Conservation (phyloP, 2,888 invertebrate species). For the Eupithecia tripunctaria region DNA sequence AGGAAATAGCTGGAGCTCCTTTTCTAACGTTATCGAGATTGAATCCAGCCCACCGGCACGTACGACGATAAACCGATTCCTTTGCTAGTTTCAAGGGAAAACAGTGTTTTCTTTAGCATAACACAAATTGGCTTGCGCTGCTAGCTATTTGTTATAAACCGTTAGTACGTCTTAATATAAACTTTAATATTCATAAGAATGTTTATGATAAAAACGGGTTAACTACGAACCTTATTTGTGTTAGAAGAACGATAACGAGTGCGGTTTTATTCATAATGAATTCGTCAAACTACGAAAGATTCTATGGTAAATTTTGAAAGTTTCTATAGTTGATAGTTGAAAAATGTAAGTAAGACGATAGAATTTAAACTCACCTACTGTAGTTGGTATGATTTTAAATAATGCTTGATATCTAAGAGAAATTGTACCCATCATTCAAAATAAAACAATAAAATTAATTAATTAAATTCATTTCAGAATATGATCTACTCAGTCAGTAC, state of each 20-base stretch:
- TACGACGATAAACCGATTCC: constrained; percentile 20
- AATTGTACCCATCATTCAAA: neutral
- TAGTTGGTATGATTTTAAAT: neutral
- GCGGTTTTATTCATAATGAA: no score
- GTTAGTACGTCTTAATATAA: neutral
- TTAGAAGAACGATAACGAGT: no score
- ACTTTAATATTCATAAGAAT: neutral
- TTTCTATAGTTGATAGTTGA: neutral
- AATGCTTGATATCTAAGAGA: neutral
- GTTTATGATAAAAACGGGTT: no score
- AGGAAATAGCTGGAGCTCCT: constrained; percentile 9
- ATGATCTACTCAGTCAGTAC: neutral
- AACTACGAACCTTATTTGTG: no score
- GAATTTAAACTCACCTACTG: neutral
- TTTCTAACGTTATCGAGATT: constrained; percentile 24
- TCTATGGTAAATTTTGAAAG: no score
- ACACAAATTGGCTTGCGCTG: neutral
- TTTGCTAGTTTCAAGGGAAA: constrained; percentile 22
- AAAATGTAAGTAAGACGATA: neutral
- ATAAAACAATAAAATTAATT: neutral
- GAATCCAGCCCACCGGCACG: constrained; percentile 23
- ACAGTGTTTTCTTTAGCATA: constrained; percentile 3
- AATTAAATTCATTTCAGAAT: neutral
- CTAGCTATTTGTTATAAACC: neutral
- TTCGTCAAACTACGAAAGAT: no score